A percentile compares a stretch with the other conserved stretches of the same genome.
Evolutionary conservation across 2,113 vertebrate species (phyloP).

Genomic region (Dasypus novemcinctus): DNA sequence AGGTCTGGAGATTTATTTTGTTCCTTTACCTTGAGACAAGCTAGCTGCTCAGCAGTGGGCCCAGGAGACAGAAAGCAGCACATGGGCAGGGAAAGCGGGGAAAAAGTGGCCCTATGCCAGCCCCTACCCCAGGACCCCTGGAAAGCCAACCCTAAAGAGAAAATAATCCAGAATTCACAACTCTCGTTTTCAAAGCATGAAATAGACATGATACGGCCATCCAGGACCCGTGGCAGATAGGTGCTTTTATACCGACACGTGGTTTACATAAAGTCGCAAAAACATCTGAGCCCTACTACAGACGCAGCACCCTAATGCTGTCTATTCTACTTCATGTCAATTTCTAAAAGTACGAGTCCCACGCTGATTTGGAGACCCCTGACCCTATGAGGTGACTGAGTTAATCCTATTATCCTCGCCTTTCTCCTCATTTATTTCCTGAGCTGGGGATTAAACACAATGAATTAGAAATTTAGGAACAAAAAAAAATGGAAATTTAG

Average conservation of each 20-base stretch:
- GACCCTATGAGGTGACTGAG: neutral
- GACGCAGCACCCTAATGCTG: neutral
- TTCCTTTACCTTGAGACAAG: rapidly evolving
- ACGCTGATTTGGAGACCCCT: neutral
- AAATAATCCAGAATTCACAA: rapidly evolving
- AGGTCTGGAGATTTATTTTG: neutral
- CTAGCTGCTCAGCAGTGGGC: neutral
- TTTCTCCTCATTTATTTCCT: neutral
- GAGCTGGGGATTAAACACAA: neutral
- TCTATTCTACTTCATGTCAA: neutral
- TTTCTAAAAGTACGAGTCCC: neutral
- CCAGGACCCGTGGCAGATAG: rapidly evolving
- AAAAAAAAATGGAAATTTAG: no score
- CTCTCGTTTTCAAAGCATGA: neutral
- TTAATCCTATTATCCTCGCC: neutral
- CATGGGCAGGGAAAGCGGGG: neutral
- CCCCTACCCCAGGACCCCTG: neutral
- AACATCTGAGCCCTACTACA: neutral
- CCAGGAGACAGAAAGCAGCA: neutral
- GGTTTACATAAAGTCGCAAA: no score
- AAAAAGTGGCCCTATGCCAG: rapidly evolving
- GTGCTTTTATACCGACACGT: no score
- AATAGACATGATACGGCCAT: rapidly evolving
- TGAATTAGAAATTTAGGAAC: neutral
- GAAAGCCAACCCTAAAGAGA: neutral